Evolutionary conservation across 1,140 invertebrate species (phyloP), one percentile per base, ranked within the genome.

Genomic region (Magallana ariakensis): DNA sequence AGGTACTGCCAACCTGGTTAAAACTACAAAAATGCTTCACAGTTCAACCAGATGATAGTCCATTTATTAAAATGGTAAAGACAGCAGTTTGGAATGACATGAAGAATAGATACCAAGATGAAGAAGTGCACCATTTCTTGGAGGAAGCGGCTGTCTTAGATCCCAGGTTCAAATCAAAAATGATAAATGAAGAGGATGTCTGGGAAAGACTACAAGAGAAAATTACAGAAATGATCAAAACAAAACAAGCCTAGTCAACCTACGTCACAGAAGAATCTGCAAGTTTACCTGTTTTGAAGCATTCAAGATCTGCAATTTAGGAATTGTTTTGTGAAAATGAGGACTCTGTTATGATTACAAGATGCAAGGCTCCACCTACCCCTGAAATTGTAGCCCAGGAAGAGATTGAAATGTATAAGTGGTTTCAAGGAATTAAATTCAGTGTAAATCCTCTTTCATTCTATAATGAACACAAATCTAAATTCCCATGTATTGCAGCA

Each of bases 321-420:
- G 58, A 60, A 60, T 60, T 60, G n/a, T 60, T n/a, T n/a, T 16
- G 58, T 60, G 58, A 15, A n/a, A 11, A 60, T 60, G 58, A 60
- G n/a, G 58, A 60, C n/a, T 60, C 15, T 60, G 58, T 60, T 60
- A 60, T 60, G n/a, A 15, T 60, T 60, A 60, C 58, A 60, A 60
- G 58, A 60, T n/a, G n/a, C n/a, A 11, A 11, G 6, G 58, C 58
- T 60, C 58, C 58, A 60, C 58, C 58, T 16, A 60, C 58, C 11
- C 58, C 58, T 60, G 58, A 13, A 60, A 60, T 60, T 8, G 58
- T 16, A 60, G 58, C 58, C 13, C 58, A 60, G 11, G n/a, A 60
- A n/a, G 15, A 60, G 58, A n/a, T 60, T 60, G 58, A 60, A 60
- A 60, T 60, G 58, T 60, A 16, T n/a, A 60, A 60, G 58, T 15